Conservation (phyloP, 2,797 vertebrate genomes). For the Megaceryle alcyon region DNA sequence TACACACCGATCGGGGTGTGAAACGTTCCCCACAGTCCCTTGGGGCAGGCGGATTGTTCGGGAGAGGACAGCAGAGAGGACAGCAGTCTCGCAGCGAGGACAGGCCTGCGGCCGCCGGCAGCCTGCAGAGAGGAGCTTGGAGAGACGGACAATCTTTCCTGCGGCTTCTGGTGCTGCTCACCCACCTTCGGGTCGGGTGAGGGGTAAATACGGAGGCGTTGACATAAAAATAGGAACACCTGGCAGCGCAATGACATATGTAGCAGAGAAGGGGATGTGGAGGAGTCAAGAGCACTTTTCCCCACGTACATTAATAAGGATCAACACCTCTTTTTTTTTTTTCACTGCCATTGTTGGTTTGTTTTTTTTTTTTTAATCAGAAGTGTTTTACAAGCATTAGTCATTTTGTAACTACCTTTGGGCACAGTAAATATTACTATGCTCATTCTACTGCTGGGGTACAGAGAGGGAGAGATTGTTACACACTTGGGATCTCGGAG, state of each 20-base stretch:
- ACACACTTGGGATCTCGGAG: rapidly evolving
- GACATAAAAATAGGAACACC: rapidly evolving
- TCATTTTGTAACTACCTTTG: not conserved
- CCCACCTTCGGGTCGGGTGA: not conserved
- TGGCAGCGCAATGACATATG: rapidly evolving
- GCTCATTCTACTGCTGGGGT: not conserved
- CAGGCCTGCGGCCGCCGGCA: not conserved
- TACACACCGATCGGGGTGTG: not conserved
- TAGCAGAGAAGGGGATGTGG: rapidly evolving
- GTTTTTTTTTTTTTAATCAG: not conserved
- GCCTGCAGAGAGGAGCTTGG: not conserved
- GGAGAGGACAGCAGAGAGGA: no score
- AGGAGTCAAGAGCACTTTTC: not conserved
- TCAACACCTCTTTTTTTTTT: not conserved
- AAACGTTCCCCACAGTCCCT: no score
- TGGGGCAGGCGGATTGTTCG: no score
- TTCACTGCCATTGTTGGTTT: rapidly evolving
- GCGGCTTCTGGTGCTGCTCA: not conserved
- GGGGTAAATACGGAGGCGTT: rapidly evolving
- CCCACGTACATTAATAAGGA: rapidly evolving
- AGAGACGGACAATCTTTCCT: rapidly evolving
- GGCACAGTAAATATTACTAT: rapidly evolving
- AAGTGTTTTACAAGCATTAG: not conserved
- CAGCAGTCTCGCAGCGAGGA: no score
- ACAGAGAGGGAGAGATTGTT: rapidly evolving